Base-by-base conservation (phyloP, 2,888 invertebrate species). In the Listrodromus nycthemerus region DNA sequence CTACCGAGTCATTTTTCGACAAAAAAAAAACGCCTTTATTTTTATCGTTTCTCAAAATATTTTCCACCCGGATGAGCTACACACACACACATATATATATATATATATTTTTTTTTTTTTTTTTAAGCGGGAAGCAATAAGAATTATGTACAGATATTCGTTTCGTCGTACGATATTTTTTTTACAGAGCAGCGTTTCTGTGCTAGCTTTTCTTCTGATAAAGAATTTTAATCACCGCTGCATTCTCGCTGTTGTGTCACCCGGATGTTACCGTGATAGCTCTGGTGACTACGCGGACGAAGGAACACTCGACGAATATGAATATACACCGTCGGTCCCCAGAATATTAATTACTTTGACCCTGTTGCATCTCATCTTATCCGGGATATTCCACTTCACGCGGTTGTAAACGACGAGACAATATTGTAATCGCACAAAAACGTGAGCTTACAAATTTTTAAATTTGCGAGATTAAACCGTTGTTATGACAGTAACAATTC, bases 261-360 rank as follows among this genome's bases (percentile, higher is more conserved):
- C 27, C 27, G 58, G 21, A 58, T 13, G 24, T 13, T 58, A 58
- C 58, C 24, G 27, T 27, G 58, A 58, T 58, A 58, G 13, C 21
- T 58, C 58, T 16, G 24, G 21, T 27, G 58, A 24, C 58, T 21
- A 10, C 27, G 58, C 58, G 16, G 58, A 58, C 27, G 58, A 58
- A 58, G 27, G 16, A 58, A 21, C 21, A 58, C 27, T 21, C 27
- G 27, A 58, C 58, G 58, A 58, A 58, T 27, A 21, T 55, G 55
- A 55, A 55, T 27, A 58, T 27, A 58, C 58, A 24, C 58, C 58
- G 13, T 27, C 24, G 27, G 58, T 24, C 27, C 58, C 6, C 58
- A 58, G 27, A 13, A 58, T 21, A 58, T 58, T 58, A 58, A 58
- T 58, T 58, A 58, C 58, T 58, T 16, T 58, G 58, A 16, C 58